A percentile compares a stretch with the other conserved stretches of the same genome.
Evolutionary conservation across 2,797 vertebrate genomes (phyloP).

Genomic region (Falco biarmicus): DNA sequence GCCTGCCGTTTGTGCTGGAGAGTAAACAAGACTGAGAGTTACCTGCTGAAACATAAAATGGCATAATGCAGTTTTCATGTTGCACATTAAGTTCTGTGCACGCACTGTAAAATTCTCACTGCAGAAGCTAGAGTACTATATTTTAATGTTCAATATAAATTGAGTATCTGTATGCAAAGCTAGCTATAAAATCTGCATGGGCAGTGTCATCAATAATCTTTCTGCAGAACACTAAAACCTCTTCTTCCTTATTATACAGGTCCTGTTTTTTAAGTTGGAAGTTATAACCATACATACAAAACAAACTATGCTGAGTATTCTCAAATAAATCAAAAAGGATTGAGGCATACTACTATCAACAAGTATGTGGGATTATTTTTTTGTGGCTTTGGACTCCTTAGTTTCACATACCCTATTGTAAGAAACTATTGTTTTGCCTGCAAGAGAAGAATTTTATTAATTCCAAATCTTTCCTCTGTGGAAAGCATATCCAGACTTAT

Average conservation of each 20-base stretch:
- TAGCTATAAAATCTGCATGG: background rate
- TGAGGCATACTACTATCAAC: background rate
- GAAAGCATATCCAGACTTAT: background rate
- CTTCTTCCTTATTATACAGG: background rate
- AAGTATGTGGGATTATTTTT: background rate
- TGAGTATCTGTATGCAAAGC: background rate
- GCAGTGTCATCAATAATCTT: background rate
- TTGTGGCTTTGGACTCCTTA: background rate
- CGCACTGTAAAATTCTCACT: background rate
- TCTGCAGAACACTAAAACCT: background rate
- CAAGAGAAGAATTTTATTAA: background rate
- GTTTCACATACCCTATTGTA: background rate
- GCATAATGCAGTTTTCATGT: slow-evolving; percentile 59
- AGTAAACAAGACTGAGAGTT: slow-evolving; percentile 8
- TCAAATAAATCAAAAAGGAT: background rate
- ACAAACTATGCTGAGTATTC: background rate
- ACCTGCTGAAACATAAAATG: background rate
- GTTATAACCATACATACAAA: too few relatives aligned
- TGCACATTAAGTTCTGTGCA: background rate
- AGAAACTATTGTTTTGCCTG: background rate
- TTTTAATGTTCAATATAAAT: background rate
- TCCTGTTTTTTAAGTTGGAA: background rate
- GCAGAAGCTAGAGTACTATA: background rate
- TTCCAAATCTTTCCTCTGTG: background rate
- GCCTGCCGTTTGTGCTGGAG: background rate